Base-by-base conservation (phyloP, 2,888 invertebrate genomes). In the Agrotis ipsilon region DNA sequence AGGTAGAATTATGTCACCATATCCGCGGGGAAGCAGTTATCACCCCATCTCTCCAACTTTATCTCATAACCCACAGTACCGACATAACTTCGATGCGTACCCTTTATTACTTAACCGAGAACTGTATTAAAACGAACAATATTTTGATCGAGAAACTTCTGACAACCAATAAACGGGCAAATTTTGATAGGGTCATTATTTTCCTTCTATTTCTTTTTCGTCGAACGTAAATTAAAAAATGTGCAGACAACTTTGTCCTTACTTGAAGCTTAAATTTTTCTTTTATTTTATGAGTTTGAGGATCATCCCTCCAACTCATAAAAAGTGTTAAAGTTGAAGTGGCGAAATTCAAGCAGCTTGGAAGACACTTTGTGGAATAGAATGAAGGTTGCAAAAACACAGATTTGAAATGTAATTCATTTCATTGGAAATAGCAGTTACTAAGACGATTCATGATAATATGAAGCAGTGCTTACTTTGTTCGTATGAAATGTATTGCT, bases 31-130 rank as follows among this genome's bases (percentile, higher is more conserved):
- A 66, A 24, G 68, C 61, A 49, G 69, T 82, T 84, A 84, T 75
- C 75, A 80, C 83, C 70, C 75, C 58, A 75, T 75, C 69, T 59
- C 68, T 32, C 27, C 6, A 82, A 82, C 64, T 82, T 70, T 65
- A 77, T 73, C 71, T 65, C 61, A 45, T 57, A 68, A 54, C 73
- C 68, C 24, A 13, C 55, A 60, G 68, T 64, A 57, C 27, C 67
- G 68, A 72, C 27, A 69, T 69, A 72, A 74, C 62, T 73, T 60
- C 55, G 49, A 71, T 80, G 69, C 67, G 62, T 65, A 57, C 19
- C 52, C 72, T 80, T 77, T 75, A 80, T 72, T 80, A 68, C 66
- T 18, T 11, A 67, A 49, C 66, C 68, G 63, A 43, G 58, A 68
- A 71, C 58, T 71, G 68, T 78, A 66, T 79, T 80, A 63, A 69